Percentiles rank a stretch among this genome's conserved stretches.
These are phyloP conservation scores for Drosophila algonquin DNA, from an alignment of 2,888 invertebrate species.

Conservation along the genomic window DNA sequence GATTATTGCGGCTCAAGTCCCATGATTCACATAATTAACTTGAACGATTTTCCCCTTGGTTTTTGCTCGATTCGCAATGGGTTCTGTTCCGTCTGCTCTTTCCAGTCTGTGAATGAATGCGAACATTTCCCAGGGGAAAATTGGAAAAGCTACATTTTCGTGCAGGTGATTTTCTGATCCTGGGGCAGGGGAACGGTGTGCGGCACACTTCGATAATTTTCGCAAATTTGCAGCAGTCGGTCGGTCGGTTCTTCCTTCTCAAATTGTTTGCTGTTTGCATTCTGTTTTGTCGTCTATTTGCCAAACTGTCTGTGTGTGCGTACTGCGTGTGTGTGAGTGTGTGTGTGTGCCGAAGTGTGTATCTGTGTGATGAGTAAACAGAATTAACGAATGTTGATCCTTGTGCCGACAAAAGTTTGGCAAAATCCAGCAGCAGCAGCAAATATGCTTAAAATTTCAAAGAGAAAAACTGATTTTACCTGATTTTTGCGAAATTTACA, in stretches of 20 bases:
- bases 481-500: slow-evolving; percentile 5
- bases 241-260: background rate
- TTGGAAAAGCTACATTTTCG: background rate
- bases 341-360: slow-evolving; percentile 14
- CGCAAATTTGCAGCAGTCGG: slow-evolving; percentile 35
- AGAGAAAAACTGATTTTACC: slow-evolving; percentile 30
- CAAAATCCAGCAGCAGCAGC: background rate
- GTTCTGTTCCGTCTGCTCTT: background rate
- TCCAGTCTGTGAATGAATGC: background rate
- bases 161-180: slow-evolving; percentile 29
- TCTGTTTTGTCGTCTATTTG: slow-evolving; percentile 38
- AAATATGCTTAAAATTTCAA: slow-evolving; percentile 33
- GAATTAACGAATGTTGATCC: slow-evolving; percentile 66
- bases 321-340: background rate
- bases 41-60: slow-evolving; percentile 45
- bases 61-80: background rate
- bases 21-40: slow-evolving; percentile 70
- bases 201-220: slow-evolving; percentile 31
- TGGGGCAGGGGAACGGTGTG: background rate
- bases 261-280: slow-evolving; percentile 34
- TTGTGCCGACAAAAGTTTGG: slow-evolving; percentile 39
- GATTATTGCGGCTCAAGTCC: slow-evolving; percentile 30
- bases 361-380: slow-evolving; percentile 66
- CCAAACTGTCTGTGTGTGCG: slow-evolving; percentile 21
- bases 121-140: background rate